A percentile compares a stretch with the other conserved stretches of the same genome.
These are phyloP conservation scores for Sebastiscus albofasciatus DNA, from an alignment of 2,797 vertebrate genomes.

Conservation along the genomic window DNA sequence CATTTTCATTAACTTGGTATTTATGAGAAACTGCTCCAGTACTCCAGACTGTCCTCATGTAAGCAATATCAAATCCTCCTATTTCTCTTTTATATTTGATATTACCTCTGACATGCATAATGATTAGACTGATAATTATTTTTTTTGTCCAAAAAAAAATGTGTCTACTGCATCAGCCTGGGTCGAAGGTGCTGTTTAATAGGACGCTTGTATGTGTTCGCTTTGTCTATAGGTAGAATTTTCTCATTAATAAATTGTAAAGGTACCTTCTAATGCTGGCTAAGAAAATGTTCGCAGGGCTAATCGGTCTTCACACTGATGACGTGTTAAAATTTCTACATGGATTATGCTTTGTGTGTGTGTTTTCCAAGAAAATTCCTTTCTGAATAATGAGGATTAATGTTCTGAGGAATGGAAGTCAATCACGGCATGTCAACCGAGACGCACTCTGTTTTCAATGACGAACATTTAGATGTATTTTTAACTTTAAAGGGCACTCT, in stretches of 20 bases:
- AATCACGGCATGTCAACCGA: constrained; percentile 29
- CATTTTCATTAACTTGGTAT: constrained; percentile 49
- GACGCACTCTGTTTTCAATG: constrained; percentile 47
- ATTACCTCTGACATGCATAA: constrained; percentile 35
- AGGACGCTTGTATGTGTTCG: constrained; percentile 34
- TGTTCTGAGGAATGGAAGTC: constrained; percentile 64
- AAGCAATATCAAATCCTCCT: constrained; percentile 47
- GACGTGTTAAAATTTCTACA: constrained; percentile 19
- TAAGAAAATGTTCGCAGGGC: background rate
- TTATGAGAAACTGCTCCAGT: constrained; percentile 41
- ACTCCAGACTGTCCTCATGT: constrained; percentile 20
- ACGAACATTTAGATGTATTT: constrained; percentile 50
- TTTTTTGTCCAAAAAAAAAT: constrained; percentile 28
- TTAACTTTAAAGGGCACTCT: background rate
- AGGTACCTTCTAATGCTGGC: constrained; percentile 14
- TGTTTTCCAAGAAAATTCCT: constrained; percentile 65
- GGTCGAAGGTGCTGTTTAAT: constrained; percentile 45
- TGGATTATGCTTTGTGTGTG: constrained; percentile 29
- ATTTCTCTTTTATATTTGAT: constrained; percentile 46
- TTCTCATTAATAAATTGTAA: constrained; percentile 67
- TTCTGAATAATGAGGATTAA: constrained; percentile 43
- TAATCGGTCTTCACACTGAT: background rate
- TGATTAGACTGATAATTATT: constrained; percentile 37
- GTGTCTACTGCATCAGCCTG: constrained; percentile 32
- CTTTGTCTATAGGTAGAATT: constrained; percentile 63